Conservation (phyloP, 2,888 invertebrate genomes). For the Oconnorella tubifera region DNA sequence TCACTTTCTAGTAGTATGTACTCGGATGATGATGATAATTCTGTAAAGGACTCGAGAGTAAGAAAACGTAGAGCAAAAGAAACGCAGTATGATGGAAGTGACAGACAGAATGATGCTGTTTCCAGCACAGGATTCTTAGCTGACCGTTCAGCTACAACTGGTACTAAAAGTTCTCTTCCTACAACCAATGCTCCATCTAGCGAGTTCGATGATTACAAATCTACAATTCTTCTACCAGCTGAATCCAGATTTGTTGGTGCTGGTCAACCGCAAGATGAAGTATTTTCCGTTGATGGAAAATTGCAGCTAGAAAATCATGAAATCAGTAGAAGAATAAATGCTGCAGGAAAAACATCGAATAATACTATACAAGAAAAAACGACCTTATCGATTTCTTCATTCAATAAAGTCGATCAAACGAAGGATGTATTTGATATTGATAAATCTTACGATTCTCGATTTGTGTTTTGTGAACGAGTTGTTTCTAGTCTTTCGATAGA, state of each 20-base stretch:
- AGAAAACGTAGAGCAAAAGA: not conserved
- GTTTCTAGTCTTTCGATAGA: not conserved
- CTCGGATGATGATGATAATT: constrained; percentile 2
- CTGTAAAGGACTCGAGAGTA: not conserved
- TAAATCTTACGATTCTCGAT: too few relatives aligned
- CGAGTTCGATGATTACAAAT: not conserved
- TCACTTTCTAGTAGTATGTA: not conserved
- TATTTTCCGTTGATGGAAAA: not conserved
- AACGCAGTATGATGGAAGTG: not conserved
- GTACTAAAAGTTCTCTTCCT: constrained; percentile 11
- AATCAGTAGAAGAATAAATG: not conserved
- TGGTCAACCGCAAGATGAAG: not conserved
- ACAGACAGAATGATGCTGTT: not conserved
- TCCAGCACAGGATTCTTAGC: constrained; percentile 17
- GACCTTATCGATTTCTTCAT: not conserved
- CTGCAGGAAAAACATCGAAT: too few relatives aligned
- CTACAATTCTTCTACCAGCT: not conserved
- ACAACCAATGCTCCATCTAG: not conserved
- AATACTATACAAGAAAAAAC: too few relatives aligned
- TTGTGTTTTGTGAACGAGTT: not conserved
- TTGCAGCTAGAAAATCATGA: not conserved
- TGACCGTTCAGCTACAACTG: constrained; percentile 14
- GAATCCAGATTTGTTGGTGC: not conserved
- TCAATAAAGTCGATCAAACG: too few relatives aligned
- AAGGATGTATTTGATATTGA: too few relatives aligned